Evolutionary conservation across 2,888 invertebrate genomes (phyloP).

Genomic region (Meloe dianella): DNA sequence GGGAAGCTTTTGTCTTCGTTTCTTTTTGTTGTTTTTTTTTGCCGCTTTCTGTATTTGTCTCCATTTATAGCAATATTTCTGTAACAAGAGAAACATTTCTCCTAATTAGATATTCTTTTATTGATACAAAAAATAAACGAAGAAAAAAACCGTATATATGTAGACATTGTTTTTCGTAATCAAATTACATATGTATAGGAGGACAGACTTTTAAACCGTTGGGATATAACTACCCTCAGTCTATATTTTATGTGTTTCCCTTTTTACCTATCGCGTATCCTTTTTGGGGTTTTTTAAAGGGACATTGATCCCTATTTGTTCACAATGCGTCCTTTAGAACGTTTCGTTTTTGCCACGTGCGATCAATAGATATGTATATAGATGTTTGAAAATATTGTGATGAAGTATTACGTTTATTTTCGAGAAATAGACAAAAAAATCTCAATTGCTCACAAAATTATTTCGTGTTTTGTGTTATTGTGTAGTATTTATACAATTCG

Average conservation of each 20-base stretch:
- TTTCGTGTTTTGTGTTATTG: not conserved
- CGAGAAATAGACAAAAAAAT: not conserved
- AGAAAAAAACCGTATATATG: too few relatives aligned
- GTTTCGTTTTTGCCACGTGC: constrained; percentile 15
- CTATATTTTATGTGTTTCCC: not conserved
- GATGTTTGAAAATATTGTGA: not conserved
- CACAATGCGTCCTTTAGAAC: constrained; percentile 17
- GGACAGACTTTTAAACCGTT: not conserved
- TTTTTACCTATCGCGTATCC: not conserved
- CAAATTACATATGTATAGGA: not conserved
- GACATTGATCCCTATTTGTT: constrained; percentile 27
- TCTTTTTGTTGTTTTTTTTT: not conserved
- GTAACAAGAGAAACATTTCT: not conserved
- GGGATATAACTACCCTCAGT: not conserved
- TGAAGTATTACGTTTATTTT: not conserved
- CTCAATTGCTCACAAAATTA: not conserved
- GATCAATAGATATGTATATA: constrained; percentile 15
- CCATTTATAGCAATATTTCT: not conserved
- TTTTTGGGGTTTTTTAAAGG: constrained; percentile 14
- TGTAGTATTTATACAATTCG: not conserved
- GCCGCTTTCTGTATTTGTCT: not conserved
- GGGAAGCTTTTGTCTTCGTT: not conserved
- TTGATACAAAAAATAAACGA: not conserved
- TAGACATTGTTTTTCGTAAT: not conserved
- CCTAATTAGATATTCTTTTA: not conserved